A percentile compares a stretch with the other conserved stretches of the same genome.
phyloP scores from a whole-genome alignment of 2,113 vertebrate species.

The Oryzias javanicus region DNA sequence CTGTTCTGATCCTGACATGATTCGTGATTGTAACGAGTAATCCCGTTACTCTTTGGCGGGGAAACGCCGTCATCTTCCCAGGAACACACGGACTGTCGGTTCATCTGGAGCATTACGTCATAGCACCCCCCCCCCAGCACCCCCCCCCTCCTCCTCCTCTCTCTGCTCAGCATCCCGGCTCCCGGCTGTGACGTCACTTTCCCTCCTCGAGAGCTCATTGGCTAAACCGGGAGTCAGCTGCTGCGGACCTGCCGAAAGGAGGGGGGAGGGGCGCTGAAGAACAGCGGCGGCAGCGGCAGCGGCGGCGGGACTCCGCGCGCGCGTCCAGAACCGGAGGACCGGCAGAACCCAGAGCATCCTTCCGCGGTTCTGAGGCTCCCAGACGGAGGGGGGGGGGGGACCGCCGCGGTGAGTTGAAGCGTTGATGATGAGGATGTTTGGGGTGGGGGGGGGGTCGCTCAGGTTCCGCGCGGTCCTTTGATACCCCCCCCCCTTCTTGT shows the following conservation, averaged over 20 bases:
- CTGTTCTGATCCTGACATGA: too few species aligned
- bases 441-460: too few species aligned
- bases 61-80: neutral
- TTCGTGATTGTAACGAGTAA: too few species aligned
- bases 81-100: conserved; percentile 1
- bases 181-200: conserved; percentile 33
- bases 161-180: conserved; percentile 39
- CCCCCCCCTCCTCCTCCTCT: too few species aligned
- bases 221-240: conserved; percentile 37
- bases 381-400: too few species aligned
- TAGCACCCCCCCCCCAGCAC: too few species aligned
- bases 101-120: conserved; percentile 74
- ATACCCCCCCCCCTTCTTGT: neutral
- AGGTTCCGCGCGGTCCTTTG: neutral
- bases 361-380: too few species aligned
- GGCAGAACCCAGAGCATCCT: neutral
- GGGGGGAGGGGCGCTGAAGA: conserved; percentile 34
- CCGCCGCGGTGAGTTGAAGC: too few species aligned
- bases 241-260: conserved; percentile 31
- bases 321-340: neutral
- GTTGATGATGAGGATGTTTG: too few species aligned
- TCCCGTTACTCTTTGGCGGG: neutral
- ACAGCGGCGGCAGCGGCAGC: conserved; percentile 15
- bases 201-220: conserved; percentile 40
- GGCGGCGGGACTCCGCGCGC: conserved; percentile 1